A percentile compares a stretch with the other conserved stretches of the same genome.
Conservation (phyloP, 2,797 vertebrate genomes). For the Pantherophis alleghaniensis region DNA sequence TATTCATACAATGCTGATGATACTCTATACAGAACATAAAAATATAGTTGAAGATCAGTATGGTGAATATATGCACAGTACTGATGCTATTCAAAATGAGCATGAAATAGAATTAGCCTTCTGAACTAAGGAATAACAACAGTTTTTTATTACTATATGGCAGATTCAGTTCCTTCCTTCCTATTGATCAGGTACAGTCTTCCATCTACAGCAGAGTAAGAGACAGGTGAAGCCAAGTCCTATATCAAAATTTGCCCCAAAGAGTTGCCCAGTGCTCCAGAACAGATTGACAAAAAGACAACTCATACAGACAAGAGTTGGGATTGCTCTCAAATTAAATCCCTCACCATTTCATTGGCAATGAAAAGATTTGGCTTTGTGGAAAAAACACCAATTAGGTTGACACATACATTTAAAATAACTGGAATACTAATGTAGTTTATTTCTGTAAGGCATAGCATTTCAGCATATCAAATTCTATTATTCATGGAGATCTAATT, state of each 20-base stretch:
- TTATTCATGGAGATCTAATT: background rate
- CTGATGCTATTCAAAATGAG: background rate
- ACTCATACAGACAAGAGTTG: background rate
- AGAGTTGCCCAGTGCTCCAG: background rate
- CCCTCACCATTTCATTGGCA: background rate
- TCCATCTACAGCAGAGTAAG: background rate
- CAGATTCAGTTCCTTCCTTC: background rate
- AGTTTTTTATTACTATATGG: background rate
- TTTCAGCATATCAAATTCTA: background rate
- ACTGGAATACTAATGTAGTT: background rate
- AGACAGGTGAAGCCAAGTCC: background rate
- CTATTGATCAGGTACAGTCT: background rate
- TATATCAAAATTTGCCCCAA: background rate
- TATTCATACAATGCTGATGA: constrained; percentile 19
- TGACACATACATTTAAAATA: background rate
- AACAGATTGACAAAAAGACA: background rate
- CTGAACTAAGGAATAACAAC: background rate
- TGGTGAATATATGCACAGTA: background rate
- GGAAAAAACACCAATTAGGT: background rate
- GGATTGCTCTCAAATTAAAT: background rate
- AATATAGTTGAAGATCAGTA: background rate
- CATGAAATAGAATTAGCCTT: background rate
- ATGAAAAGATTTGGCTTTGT: background rate
- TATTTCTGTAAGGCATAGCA: background rate
- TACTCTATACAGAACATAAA: background rate